Base-by-base conservation (phyloP, 1,140 invertebrate species). In the Drosophila malerkotliana region DNA sequence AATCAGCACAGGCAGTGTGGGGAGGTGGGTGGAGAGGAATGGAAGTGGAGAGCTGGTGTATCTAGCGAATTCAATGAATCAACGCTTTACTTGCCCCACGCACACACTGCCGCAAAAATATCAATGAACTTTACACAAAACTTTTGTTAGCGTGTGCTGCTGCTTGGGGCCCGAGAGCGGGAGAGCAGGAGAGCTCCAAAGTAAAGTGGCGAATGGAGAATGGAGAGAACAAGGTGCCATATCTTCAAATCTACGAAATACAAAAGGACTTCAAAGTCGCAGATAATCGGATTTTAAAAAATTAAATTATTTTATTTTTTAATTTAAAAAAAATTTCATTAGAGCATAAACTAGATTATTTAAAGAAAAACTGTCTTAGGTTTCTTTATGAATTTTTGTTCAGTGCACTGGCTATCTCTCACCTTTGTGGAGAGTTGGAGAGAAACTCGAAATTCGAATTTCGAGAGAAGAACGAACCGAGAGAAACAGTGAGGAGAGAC, bases 41-140 rank as follows among this genome's bases (percentile, higher is more conserved):
- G 47, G n/a, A 24, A 48, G 54, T 71, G 39, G 54, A 56, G 71
- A 75, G 80, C 61, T 84, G 75, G 80, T 76, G 79, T 72, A 24
- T 72, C 60, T 67, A 41, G 53, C 77, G 62, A 81, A 69, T 87
- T 90, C 88, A 90, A 90, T 90, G 88, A 90, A 90, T 90, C 88
- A 90, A 82, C 80, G 72, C 62, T 49, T 24, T 30, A 44, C 45
- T 37, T 47, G 26, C 41, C 21, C 30, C 74, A 62, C 60, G 66
- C 72, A 90, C 60, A 90, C 82, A 57, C 74, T 60, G 72, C 77
- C 82, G 84, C 63, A 76, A 87, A 90, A 88, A 90, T 90, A 90
- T 90, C 88, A 90, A 90, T 90, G 88, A 90, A 90, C 88, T 87
- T 85, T 90, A 89, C 72, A 84, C 69, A 78, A 88, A 84, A 73